Conservation (phyloP, 2,113 vertebrate genomes). For the Boulengeromyrus knoepffleri region DNA sequence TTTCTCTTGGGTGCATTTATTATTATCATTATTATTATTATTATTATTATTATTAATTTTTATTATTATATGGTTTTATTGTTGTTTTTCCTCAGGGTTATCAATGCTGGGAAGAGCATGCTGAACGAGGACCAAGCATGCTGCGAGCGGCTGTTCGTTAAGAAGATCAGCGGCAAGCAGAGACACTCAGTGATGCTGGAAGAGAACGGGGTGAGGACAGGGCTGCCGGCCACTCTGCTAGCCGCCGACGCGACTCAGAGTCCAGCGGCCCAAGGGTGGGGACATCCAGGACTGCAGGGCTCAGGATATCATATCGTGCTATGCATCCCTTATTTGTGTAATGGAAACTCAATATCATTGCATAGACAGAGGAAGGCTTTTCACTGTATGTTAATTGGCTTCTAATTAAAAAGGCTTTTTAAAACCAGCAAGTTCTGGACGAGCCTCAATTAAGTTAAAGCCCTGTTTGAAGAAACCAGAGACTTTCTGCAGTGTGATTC, state of each 20-base stretch:
- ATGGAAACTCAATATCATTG: not conserved
- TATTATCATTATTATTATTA: not conserved
- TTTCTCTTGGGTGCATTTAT: not conserved
- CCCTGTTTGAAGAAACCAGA: not conserved
- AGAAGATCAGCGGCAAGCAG: slow-evolving; percentile 60
- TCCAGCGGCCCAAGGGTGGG: not conserved
- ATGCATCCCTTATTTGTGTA: not conserved
- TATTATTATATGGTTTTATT: not conserved
- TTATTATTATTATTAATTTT: not conserved
- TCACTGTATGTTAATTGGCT: not conserved
- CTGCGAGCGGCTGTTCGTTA: slow-evolving; percentile 82
- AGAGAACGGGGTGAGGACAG: slow-evolving; percentile 53
- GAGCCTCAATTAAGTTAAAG: not conserved
- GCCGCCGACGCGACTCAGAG: not conserved
- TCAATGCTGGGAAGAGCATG: slow-evolving; percentile 95
- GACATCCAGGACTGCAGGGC: not conserved
- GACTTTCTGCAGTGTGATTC: not conserved
- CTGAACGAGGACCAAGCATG: slow-evolving; percentile 96
- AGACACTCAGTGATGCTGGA: slow-evolving; percentile 52
- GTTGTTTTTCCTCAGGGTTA: slow-evolving; percentile 67
- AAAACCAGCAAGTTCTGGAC: not conserved
- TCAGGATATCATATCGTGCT: not conserved
- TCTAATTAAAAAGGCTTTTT: not conserved
- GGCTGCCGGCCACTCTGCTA: not conserved
- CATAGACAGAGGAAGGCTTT: not conserved